phyloP scores from a whole-genome alignment of 2,113 vertebrate species.

The Cinclus cinclus region DNA sequence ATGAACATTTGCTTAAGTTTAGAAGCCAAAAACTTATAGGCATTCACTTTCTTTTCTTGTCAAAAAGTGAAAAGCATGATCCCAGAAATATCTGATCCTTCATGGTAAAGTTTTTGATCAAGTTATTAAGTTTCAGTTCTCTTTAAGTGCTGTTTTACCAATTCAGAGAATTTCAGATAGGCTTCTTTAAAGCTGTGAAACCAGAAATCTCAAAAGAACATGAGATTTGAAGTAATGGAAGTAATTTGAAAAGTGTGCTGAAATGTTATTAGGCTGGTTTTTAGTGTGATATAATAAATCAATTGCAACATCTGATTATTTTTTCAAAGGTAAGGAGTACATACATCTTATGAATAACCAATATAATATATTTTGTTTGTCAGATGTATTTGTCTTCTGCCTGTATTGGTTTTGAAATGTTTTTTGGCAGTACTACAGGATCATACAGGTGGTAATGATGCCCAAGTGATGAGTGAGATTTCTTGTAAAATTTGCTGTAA shows the following conservation, averaged over 20 bases:
- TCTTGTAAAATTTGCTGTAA: neutral
- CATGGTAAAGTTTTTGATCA: neutral
- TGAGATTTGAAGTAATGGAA: neutral
- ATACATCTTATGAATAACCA: neutral
- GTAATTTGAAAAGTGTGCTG: neutral
- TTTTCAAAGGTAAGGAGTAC: neutral
- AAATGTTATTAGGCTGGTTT: neutral
- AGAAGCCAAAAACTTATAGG: neutral
- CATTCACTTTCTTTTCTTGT: neutral
- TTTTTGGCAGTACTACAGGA: slow-evolving; percentile 2
- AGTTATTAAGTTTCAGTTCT: neutral
- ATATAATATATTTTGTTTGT: neutral
- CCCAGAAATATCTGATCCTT: neutral
- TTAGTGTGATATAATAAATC: neutral
- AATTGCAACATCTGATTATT: neutral
- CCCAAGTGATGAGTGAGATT: slow-evolving; percentile 34
- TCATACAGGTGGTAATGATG: neutral
- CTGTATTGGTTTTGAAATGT: neutral
- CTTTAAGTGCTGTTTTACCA: neutral
- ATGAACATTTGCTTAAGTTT: neutral
- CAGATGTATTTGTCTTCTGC: neutral
- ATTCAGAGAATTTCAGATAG: neutral
- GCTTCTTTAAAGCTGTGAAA: neutral
- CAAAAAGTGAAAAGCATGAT: neutral
- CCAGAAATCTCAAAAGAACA: neutral